These are phyloP conservation scores for Neosalanx taihuensis DNA, from an alignment of 2,797 vertebrate species.

Conservation along the genomic window DNA sequence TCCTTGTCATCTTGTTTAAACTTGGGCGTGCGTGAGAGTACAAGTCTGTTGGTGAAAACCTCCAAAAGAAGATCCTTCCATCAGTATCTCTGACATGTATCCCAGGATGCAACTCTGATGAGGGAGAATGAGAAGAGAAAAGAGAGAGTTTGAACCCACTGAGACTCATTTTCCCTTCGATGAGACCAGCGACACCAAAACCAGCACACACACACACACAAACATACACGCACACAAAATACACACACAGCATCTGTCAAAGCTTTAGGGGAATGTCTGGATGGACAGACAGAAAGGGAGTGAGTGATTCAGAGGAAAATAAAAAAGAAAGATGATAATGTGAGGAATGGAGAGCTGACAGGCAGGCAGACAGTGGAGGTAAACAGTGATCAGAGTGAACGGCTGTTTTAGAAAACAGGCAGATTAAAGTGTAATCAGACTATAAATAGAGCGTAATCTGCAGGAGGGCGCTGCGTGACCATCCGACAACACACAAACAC, in stretches of 20 bases:
- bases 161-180: not conserved
- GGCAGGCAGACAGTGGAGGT: no score
- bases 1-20: no score
- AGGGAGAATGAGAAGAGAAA: not conserved
- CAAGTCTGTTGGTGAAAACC: not conserved
- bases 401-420: not conserved
- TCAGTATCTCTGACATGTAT: not conserved
- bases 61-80: not conserved
- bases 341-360: no score
- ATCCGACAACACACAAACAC: slow-evolving; percentile 34
- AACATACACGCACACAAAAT: no score
- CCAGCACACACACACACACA: no score
- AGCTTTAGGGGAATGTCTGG: not conserved
- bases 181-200: not conserved
- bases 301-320: not conserved
- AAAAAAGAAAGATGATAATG: not conserved
- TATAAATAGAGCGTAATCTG: slow-evolving; percentile 67
- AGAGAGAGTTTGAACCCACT: not conserved
- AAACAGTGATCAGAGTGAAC: no score
- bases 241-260: no score
- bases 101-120: not conserved
- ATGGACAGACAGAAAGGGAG: not conserved
- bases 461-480: slow-evolving; percentile 32
- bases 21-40: not conserved
- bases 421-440: slow-evolving; percentile 67